Evolutionary conservation across 2,888 invertebrate genomes (phyloP), one percentile per base, ranked within the genome.

Genomic region (Drosophila subsilvestris): DNA sequence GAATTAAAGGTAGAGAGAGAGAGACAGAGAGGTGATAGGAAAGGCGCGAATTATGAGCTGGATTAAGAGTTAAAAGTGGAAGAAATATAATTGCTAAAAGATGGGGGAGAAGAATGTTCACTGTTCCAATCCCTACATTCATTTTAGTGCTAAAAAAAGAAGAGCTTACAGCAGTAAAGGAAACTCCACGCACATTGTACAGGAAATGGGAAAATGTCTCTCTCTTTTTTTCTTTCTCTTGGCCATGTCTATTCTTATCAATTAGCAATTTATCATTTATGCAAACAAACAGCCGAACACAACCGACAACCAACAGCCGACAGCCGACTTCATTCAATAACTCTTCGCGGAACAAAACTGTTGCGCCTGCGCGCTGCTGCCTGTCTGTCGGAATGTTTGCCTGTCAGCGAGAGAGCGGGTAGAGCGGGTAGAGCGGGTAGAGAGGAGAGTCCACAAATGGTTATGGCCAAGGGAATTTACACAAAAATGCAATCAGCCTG

Each of bases 401-500:
- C 69, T 61, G 61, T 45, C 60, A 47, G 56, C 49, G 14, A 18
- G 22, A n/a, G 25, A 9, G n/a, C 3, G n/a, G 10, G 10, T 10
- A 47, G 27, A 25, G 12, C 7, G 22, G 12, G 12, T 0, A 18
- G 22, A n/a, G n/a, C 1, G n/a, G 25, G 14, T 27, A 42, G 22
- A 42, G 22, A n/a, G 12, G 25, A 25, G 25, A 12, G 32, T 32
- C 32, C 32, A 20, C 27, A 57, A 66, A 61, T 62, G 66, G 71
- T 75, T 60, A 68, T 75, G 60, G 60, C 62, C 49, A 67, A 14
- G 37, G 65, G 82, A 82, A 86, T 85, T 86, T 82, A 86, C 87
- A 85, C 87, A 85, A 80, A 86, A 85, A 86, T 85, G 80, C 85
- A 80, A 86, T 85, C 87, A 82, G 62, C 76, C 68, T 59, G 53